phyloP scores from a whole-genome alignment of 2,888 invertebrate genomes.

The Caenorhabditis sp. region DNA sequence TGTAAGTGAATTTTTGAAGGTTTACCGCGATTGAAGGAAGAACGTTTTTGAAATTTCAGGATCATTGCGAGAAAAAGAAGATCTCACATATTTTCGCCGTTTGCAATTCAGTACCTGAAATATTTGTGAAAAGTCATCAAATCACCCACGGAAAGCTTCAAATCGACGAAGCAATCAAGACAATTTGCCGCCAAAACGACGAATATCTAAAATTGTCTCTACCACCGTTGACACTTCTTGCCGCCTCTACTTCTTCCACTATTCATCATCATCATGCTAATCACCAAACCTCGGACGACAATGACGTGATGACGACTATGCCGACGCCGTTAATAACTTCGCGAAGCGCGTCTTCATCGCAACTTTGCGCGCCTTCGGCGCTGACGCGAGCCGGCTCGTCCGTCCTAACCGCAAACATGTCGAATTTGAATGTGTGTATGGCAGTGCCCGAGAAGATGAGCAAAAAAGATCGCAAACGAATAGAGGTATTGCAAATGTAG shows the following conservation, averaged over 20 bases:
- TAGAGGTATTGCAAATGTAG: too few relatives aligned
- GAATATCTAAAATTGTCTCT: neutral
- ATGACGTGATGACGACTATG: neutral
- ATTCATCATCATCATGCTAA: constrained; percentile 13
- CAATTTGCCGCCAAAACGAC: constrained; percentile 5
- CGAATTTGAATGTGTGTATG: constrained; percentile 5
- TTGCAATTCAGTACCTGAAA: constrained; percentile 13
- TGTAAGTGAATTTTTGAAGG: constrained; percentile 21
- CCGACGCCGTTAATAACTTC: constrained; percentile 7
- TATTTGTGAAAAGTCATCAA: constrained; percentile 5
- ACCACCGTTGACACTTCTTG: neutral
- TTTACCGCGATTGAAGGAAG: too few relatives aligned
- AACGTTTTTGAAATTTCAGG: too few relatives aligned
- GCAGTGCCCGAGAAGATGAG: neutral
- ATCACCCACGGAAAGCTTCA: neutral
- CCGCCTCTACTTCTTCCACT: neutral
- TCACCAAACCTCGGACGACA: neutral
- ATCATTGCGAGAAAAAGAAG: constrained; percentile 1
- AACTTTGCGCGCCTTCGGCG: neutral
- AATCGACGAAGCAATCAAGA: constrained; percentile 3
- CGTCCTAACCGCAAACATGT: neutral
- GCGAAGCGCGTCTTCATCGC: constrained; percentile 21
- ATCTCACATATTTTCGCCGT: constrained; percentile 31
- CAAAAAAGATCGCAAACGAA: neutral
- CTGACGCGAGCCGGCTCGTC: too few relatives aligned